A percentile compares a stretch with the other conserved stretches of the same genome.
These are phyloP conservation scores for Apis mellifera DNA, from an alignment of 1,140 invertebrate species.

Conservation along the genomic window Amel_HAv3.1 CM009935.2:1573001-1573500, in stretches of 20 bases:
- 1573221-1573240: neutral
- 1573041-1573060: too few relatives aligned
- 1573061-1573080: too few relatives aligned
- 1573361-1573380: conserved; percentile 52
- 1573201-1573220: neutral
- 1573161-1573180: neutral
- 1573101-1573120: too few relatives aligned
- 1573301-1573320: conserved; percentile 36
- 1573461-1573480: neutral
- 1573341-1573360: conserved; percentile 36
- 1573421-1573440: conserved; percentile 32
- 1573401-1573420: conserved; percentile 40
- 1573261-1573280: neutral
- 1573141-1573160: too few relatives aligned
- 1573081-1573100: too few relatives aligned
- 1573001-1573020: too few relatives aligned
- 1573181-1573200: neutral
- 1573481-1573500: neutral
- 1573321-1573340: conserved; percentile 11
- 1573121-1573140: too few relatives aligned
- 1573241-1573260: neutral
- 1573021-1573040: too few relatives aligned
- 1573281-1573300: too few relatives aligned
- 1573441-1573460: neutral
- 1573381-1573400: conserved; percentile 47